phyloP scores from a whole-genome alignment of 2,113 vertebrate species.

The Polypterus bichir region DNA sequence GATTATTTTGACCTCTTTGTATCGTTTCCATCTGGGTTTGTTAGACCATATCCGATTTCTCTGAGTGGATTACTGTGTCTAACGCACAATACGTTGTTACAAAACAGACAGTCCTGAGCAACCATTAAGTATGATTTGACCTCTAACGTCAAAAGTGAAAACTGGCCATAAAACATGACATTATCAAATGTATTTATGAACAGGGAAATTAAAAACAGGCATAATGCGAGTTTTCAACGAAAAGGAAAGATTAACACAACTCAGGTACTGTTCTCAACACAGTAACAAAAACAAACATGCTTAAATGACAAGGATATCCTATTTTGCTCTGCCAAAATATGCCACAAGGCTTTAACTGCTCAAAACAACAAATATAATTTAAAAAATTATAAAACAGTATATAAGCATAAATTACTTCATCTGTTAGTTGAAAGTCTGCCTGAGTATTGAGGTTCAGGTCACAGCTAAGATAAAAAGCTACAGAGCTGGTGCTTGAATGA shows the following conservation, averaged over 20 bases:
- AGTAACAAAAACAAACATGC: neutral
- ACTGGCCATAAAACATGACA: too few relatives aligned
- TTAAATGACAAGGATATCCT: slow-evolving; percentile 1
- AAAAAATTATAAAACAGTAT: neutral
- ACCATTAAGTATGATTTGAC: too few relatives aligned
- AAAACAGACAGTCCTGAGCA: too few relatives aligned
- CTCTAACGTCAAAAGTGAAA: too few relatives aligned
- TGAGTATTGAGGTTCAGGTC: neutral
- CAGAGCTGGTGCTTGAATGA: neutral
- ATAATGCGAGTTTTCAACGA: too few relatives aligned
- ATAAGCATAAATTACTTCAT: slow-evolving; percentile 5
- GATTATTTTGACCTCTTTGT: slow-evolving; percentile 12
- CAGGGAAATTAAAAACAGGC: too few relatives aligned
- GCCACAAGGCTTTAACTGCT: neutral
- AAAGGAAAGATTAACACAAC: neutral
- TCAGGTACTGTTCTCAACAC: neutral
- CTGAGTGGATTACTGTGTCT: slow-evolving; percentile 12
- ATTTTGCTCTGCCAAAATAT: slow-evolving; percentile 7
- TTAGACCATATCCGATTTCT: slow-evolving; percentile 12
- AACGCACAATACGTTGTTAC: slow-evolving; percentile 11
- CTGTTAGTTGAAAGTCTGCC: neutral
- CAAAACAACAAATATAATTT: slow-evolving; percentile 2
- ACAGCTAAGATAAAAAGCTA: neutral
- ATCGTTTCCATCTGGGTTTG: slow-evolving; percentile 14
- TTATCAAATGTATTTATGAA: too few relatives aligned